phyloP scores from a whole-genome alignment of 2,888 invertebrate species.

The Noctua pronuba region DNA sequence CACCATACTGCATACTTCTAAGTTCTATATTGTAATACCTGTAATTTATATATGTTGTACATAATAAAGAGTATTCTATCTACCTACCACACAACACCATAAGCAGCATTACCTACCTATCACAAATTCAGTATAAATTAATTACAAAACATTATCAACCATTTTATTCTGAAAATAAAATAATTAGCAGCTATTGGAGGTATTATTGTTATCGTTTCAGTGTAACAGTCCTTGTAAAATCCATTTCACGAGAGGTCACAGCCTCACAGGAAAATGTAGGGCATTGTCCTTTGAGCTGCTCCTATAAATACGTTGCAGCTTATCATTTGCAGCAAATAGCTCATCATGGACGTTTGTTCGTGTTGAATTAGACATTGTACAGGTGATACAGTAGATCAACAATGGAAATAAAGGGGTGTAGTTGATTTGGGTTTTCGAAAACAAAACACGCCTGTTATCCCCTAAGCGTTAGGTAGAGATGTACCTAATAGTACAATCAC shows the following conservation, averaged over 20 bases:
- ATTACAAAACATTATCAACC: background rate
- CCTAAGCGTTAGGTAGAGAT: no score
- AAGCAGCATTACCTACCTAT: background rate
- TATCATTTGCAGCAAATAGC: constrained; percentile 56
- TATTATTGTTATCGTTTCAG: constrained; percentile 44
- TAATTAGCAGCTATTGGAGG: background rate
- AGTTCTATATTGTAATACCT: no score
- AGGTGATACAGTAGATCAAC: constrained; percentile 20
- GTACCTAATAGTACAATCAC: no score
- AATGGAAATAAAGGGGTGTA: background rate
- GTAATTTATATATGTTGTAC: no score
- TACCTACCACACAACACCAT: background rate
- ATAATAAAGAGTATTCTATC: no score
- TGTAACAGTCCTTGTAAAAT: constrained; percentile 34
- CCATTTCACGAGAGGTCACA: constrained; percentile 53
- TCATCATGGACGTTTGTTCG: constrained; percentile 48
- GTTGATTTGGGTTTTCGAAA: background rate
- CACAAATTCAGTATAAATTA: background rate
- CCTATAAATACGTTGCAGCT: constrained; percentile 47
- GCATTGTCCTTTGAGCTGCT: constrained; percentile 51
- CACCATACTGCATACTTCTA: no score
- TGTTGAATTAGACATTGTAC: constrained; percentile 34
- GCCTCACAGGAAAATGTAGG: constrained; percentile 60
- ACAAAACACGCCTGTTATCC: background rate
- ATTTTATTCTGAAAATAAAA: constrained; percentile 4